Conservation (phyloP, 2,888 invertebrate species). For the Nomada lathburiana region DNA sequence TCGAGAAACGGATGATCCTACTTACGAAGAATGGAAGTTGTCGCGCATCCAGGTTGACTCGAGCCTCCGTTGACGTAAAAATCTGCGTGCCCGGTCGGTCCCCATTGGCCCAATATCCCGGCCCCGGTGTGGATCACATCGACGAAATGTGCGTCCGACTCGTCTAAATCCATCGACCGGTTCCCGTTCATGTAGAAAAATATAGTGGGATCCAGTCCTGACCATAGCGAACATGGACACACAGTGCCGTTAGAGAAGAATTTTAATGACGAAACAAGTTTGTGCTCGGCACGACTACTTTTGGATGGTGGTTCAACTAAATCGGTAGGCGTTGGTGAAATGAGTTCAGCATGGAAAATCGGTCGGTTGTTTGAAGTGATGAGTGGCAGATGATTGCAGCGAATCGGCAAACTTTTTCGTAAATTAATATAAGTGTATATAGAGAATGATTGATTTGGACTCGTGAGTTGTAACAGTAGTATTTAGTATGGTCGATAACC, state of each 20-base stretch:
- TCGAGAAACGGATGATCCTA: slow-evolving; percentile 49
- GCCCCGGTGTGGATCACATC: slow-evolving; percentile 94
- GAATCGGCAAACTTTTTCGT: too few species aligned
- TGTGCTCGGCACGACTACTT: neutral
- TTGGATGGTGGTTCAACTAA: neutral
- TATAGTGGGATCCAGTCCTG: slow-evolving; percentile 94
- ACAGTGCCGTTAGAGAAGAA: neutral
- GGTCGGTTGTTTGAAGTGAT: too few species aligned
- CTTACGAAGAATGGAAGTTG: slow-evolving; percentile 93
- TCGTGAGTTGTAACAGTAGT: too few species aligned
- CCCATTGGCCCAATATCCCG: slow-evolving; percentile 95
- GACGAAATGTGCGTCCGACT: slow-evolving; percentile 92
- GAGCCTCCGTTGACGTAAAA: slow-evolving; percentile 96
- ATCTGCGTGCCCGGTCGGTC: slow-evolving; percentile 94
- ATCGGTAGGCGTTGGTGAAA: neutral
- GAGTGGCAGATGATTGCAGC: too few species aligned
- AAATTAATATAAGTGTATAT: too few species aligned
- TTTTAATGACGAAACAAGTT: neutral
- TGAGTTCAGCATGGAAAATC: neutral
- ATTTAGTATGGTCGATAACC: too few species aligned
- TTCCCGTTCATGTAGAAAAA: slow-evolving; percentile 93
- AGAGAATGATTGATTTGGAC: too few species aligned
- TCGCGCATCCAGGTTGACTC: slow-evolving; percentile 94
- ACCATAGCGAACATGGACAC: neutral
- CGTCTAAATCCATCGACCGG: slow-evolving; percentile 91